A percentile compares a stretch with the other conserved stretches of the same genome.
Conservation (phyloP, 2,113 vertebrate species). For the Polypterus senegalus region DNA sequence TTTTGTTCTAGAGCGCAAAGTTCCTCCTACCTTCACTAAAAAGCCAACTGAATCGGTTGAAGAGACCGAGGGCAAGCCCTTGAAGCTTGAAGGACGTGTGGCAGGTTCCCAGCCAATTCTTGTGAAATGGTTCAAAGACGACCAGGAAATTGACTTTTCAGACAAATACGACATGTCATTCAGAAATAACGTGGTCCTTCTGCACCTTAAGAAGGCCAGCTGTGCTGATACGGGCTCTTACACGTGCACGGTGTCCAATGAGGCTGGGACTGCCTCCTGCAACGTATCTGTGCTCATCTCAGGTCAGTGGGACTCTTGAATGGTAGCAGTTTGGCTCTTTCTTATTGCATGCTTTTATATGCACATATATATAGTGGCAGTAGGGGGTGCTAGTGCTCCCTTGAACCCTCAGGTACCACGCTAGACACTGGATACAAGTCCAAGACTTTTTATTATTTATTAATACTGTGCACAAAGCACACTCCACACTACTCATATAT, state of each 20-base stretch:
- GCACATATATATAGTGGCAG: too few relatives aligned
- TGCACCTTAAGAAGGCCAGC: slow-evolving; percentile 64
- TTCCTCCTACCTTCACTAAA: slow-evolving; percentile 83
- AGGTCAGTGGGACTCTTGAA: slow-evolving; percentile 49
- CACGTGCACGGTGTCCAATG: slow-evolving; percentile 75
- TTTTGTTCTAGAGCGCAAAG: slow-evolving; percentile 70
- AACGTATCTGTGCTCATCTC: slow-evolving; percentile 65
- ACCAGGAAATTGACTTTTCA: slow-evolving; percentile 59
- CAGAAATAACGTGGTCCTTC: slow-evolving; percentile 66
- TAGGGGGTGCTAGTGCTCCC: too few relatives aligned
- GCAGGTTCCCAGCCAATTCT: slow-evolving; percentile 81
- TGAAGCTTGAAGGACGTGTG: slow-evolving; percentile 81
- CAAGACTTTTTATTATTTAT: too few relatives aligned
- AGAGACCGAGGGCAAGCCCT: slow-evolving; percentile 74
- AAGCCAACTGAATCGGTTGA: slow-evolving; percentile 77
- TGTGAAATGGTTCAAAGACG: slow-evolving; percentile 76
- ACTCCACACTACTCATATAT: too few relatives aligned
- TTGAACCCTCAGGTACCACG: too few relatives aligned
- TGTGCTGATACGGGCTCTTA: slow-evolving; percentile 69
- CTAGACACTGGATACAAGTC: too few relatives aligned
- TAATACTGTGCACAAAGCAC: too few relatives aligned
- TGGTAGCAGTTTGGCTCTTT: too few relatives aligned
- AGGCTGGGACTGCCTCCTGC: slow-evolving; percentile 68
- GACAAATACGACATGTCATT: slow-evolving; percentile 75
- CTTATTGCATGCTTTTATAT: too few relatives aligned